Evolutionary conservation across 2,888 invertebrate species (phyloP).

Genomic region (Anthoptus insignis): DNA sequence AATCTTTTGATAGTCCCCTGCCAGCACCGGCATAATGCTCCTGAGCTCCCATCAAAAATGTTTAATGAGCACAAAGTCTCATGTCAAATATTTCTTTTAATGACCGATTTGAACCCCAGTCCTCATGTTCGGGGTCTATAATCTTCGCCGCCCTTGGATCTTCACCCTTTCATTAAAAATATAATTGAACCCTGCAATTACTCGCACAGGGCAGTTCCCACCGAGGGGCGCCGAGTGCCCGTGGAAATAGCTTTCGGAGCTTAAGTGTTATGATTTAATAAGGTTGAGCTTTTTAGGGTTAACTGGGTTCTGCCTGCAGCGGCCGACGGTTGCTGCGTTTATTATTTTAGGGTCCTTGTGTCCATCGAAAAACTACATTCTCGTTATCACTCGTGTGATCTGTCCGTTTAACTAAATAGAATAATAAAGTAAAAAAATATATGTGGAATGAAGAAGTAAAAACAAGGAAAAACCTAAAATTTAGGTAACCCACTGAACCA

Average conservation of each 20-base stretch:
- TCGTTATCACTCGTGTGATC: too few relatives aligned
- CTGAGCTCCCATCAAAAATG: conserved; percentile 25
- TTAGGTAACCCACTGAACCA: too few relatives aligned
- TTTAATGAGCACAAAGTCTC: conserved; percentile 35
- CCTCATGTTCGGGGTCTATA: conserved; percentile 27
- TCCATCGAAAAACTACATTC: too few relatives aligned
- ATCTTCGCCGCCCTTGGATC: conserved; percentile 37
- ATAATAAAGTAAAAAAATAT: too few relatives aligned
- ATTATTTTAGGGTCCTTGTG: conserved; percentile 1
- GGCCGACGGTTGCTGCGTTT: neutral
- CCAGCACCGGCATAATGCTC: conserved; percentile 20
- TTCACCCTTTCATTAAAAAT: conserved; percentile 35
- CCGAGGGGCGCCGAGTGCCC: conserved; percentile 23
- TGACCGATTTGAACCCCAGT: conserved; percentile 37
- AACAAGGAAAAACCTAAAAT: too few relatives aligned
- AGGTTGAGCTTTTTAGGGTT: conserved; percentile 35
- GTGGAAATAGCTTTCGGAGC: conserved; percentile 34
- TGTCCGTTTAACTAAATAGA: too few relatives aligned
- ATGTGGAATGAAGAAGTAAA: too few relatives aligned
- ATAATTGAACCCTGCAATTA: conserved; percentile 38
- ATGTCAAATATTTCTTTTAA: conserved; percentile 39
- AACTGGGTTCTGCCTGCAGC: conserved; percentile 6
- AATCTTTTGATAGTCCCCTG: neutral
- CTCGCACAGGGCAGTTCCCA: conserved; percentile 32
- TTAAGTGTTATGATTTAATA: conserved; percentile 40